Evolutionary conservation across 2,888 invertebrate species (phyloP).

Genomic region (Drosophila trichaetosa): DNA sequence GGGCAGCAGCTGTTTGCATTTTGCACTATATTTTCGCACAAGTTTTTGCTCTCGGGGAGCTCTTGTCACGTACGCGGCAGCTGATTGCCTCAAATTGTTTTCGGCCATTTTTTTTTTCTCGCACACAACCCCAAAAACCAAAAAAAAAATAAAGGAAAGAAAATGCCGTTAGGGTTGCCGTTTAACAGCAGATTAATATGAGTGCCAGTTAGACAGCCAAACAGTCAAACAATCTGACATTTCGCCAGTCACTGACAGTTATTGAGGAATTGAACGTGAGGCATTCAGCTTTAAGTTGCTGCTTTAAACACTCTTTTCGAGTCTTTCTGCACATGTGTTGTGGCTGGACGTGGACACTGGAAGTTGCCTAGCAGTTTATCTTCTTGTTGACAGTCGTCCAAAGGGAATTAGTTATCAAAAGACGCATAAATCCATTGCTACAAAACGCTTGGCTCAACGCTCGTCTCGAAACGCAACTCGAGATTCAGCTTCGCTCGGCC

Average conservation of each 20-base stretch:
- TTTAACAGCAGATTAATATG: slow-evolving; percentile 66
- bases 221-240: slow-evolving; percentile 22
- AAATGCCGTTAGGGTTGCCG: slow-evolving; percentile 45
- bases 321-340: slow-evolving; percentile 28
- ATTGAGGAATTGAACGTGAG: slow-evolving; percentile 2
- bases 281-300: slow-evolving; percentile 33
- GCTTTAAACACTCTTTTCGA: not conserved
- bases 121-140: slow-evolving; percentile 25
- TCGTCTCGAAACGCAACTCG: slow-evolving; percentile 13
- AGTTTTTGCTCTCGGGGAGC: slow-evolving; percentile 21
- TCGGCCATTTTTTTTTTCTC: slow-evolving; percentile 63
- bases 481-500: slow-evolving; percentile 5
- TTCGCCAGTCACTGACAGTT: slow-evolving; percentile 41
- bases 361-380: slow-evolving; percentile 71
- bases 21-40: slow-evolving; percentile 45
- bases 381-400: slow-evolving; percentile 81
- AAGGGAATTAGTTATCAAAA: slow-evolving; percentile 81
- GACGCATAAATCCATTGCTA: slow-evolving; percentile 73
- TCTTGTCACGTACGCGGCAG: slow-evolving; percentile 61
- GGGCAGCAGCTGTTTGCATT: slow-evolving; percentile 73
- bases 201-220: slow-evolving; percentile 37
- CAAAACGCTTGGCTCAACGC: slow-evolving; percentile 35
- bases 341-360: slow-evolving; percentile 1
- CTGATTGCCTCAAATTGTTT: slow-evolving; percentile 80
- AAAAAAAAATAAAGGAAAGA: not conserved